A percentile compares a stretch with the other conserved stretches of the same genome.
Evolutionary conservation across 2,113 vertebrate species (phyloP).

Genomic region (Pseudopipra pipra): DNA sequence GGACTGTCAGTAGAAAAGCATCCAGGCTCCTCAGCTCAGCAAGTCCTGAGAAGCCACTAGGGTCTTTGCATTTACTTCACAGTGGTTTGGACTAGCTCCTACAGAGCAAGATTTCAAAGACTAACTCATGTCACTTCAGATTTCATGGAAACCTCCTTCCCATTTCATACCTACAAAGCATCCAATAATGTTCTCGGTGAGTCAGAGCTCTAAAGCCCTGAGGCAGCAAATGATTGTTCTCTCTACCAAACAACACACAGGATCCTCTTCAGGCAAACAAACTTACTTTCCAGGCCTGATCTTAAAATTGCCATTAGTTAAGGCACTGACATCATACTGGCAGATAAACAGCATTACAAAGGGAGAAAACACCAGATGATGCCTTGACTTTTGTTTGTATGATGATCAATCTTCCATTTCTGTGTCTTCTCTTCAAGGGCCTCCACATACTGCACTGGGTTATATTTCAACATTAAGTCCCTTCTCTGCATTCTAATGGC

Average conservation of each 20-base stretch:
- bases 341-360: background rate
- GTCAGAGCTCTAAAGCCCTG: background rate
- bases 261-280: background rate
- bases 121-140: fast-evolving
- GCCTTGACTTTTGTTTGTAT: background rate
- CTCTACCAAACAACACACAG: fast-evolving
- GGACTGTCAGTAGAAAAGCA: background rate
- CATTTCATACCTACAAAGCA: background rate
- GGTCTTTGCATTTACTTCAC: background rate
- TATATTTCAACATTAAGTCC: background rate
- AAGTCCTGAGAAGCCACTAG: background rate
- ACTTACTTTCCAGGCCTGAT: background rate
- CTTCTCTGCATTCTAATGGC: background rate
- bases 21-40: background rate
- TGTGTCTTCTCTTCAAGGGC: background rate
- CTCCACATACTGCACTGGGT: background rate
- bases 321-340: background rate
- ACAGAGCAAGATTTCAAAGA: background rate
- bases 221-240: background rate
- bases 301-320: background rate
- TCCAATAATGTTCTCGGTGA: background rate
- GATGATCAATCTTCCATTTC: background rate
- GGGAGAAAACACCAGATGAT: background rate
- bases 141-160: background rate
- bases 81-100: background rate